Evolutionary conservation across 2,113 vertebrate species (phyloP), one percentile per base, ranked within the genome.

Genomic region (Channa argus): DNA sequence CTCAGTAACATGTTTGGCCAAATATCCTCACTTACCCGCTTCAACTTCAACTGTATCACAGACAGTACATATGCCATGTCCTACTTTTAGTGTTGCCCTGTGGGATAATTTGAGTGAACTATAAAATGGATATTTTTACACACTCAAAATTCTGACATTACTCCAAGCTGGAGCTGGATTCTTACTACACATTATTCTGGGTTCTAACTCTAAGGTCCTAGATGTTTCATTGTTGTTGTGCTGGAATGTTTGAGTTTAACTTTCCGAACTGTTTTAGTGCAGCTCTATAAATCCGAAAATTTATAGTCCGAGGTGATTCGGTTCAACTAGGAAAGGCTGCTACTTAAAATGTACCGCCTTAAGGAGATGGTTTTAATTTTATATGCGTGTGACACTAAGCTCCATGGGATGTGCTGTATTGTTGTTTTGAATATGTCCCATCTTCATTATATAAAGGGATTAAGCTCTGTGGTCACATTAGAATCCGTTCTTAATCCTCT

Each of bases 401-500:
- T 69, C 46, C 54, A 44, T 8, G 46, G 39, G 52, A 53, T n/a
- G 51, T 55, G 38, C 39, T 74, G 41, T 41, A 11, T 33, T 50
- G 71, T 70, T 85, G 60, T 75, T 86, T 72, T 79, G 41, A 87
- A 67, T 53, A 54, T 82, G 63, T 82, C 65, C 69, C 34, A 44
- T 85, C 86, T 77, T 83, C 53, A 78, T 89, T 84, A 80, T 56
- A 33, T 39, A 38, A 13, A 63, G 46, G 54, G 38, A 46, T 71
- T 81, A 54, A 71, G 66, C 74, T 51, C 11, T 64, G 79, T 2
- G 69, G 79, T 83, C 69, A 54, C 54, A 78, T 87, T 66, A 77
- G 45, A 81, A 71, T 14, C 1, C 80, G 51, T 61, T 65, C 55
- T 52, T 74, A 89, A 88, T 73, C 81, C 83, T 56, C 68, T 84